Conservation (phyloP, 1,140 invertebrate genomes). For the Oppia nitens region DNA sequence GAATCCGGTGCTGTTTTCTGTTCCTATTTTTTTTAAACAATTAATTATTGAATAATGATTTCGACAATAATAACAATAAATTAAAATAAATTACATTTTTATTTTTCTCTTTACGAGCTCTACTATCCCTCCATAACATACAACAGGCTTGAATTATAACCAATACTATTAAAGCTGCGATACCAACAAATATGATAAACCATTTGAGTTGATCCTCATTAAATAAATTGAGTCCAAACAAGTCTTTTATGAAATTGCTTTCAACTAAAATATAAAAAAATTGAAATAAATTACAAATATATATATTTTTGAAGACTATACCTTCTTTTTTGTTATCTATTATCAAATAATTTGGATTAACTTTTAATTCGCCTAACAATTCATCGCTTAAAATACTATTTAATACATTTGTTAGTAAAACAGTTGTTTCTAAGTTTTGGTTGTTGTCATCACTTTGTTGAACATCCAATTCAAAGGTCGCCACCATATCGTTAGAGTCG, state of each 20-base stretch:
- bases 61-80: too few species aligned
- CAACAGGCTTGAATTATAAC: constrained; percentile 64
- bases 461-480: constrained; percentile 5
- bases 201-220: constrained; percentile 43
- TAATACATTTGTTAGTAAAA: neutral
- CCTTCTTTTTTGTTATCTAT: neutral
- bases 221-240: too few species aligned
- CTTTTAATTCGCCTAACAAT: neutral
- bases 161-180: constrained; percentile 55
- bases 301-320: neutral
- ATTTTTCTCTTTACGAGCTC: neutral
- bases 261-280: neutral
- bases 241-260: neutral
- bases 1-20: constrained; percentile 54
- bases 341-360: neutral
- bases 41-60: too few species aligned
- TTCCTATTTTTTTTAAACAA: too few species aligned
- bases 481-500: neutral
- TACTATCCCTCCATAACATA: constrained; percentile 42
- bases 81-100: neutral
- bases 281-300: neutral
- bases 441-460: neutral
- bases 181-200: constrained; percentile 62
- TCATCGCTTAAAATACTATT: neutral
- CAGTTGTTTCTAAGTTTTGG: neutral